Conservation (phyloP, 30 jellyfish, hydroid and myxozoan species). For the Phacellophora camtschatica region DNA sequence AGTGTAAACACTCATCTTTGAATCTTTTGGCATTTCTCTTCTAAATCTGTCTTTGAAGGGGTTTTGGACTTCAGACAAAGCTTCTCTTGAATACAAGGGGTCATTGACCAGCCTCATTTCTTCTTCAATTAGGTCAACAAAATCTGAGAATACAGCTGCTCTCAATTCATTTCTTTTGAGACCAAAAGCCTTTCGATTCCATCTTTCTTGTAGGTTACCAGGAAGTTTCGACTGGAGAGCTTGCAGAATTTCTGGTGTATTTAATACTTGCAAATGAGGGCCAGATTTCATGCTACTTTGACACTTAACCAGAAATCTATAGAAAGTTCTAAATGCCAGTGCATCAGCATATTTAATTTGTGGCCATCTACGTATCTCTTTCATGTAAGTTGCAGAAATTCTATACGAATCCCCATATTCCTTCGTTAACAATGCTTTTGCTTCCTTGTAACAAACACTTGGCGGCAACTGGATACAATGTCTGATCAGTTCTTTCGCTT, state of each 20-base stretch:
- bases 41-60: neutral
- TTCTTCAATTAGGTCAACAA: neutral
- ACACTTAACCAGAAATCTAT: slow-evolving; percentile 14
- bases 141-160: neutral
- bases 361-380: neutral
- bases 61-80: slow-evolving; percentile 4
- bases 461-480: slow-evolving; percentile 14
- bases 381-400: neutral
- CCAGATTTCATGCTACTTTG: slow-evolving; percentile 5
- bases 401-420: neutral
- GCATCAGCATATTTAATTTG: no score
- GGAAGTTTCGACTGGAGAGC: slow-evolving; percentile 10
- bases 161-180: no score
- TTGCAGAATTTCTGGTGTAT: neutral
- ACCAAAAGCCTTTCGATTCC: no score
- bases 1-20: neutral
- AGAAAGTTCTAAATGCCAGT: slow-evolving; percentile 1
- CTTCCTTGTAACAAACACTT: slow-evolving; percentile 11
- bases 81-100: slow-evolving; percentile 34
- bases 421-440: neutral
- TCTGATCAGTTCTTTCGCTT: slow-evolving; percentile 22
- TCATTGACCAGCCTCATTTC: slow-evolving; percentile 18
- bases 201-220: no score
- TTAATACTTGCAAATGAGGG: neutral
- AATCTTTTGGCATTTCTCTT: neutral